phyloP scores from a whole-genome alignment of 2,797 vertebrate species.

The Bucorvus abyssinicus region DNA sequence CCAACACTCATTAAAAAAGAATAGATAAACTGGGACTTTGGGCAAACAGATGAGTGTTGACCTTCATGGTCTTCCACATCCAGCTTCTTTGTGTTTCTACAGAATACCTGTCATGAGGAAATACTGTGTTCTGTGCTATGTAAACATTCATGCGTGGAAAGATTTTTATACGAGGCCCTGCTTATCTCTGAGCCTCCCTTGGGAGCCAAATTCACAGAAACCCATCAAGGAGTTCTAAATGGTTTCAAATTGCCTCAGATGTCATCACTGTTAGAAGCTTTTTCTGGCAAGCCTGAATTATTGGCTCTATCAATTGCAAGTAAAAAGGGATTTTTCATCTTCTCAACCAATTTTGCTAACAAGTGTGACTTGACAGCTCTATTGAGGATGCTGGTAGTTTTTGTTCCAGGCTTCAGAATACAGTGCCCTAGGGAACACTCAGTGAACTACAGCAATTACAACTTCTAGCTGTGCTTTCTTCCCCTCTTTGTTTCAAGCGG shows the following conservation, averaged over 20 bases:
- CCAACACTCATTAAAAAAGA: neutral
- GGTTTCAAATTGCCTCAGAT: conserved; percentile 13
- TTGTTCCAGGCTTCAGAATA: conserved; percentile 25
- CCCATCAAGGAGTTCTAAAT: neutral
- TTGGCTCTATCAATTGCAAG: conserved; percentile 29
- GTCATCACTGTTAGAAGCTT: neutral
- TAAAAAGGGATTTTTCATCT: conserved; percentile 49
- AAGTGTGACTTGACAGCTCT: conserved; percentile 41
- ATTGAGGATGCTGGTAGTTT: conserved; percentile 45
- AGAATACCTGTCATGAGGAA: neutral
- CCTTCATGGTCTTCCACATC: neutral
- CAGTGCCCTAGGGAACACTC: conserved; percentile 10
- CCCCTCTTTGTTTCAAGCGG: neutral
- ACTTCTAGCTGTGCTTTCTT: conserved; percentile 13
- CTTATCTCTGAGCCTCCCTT: neutral
- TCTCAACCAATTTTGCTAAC: conserved; percentile 37
- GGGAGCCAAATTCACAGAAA: neutral
- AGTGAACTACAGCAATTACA: conserved; percentile 33
- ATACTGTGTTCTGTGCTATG: neutral
- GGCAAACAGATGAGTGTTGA: neutral
- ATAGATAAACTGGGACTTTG: neutral
- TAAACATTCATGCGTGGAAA: neutral
- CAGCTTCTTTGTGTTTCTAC: neutral
- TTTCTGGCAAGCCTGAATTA: conserved; percentile 35
- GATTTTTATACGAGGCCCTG: neutral